These are phyloP conservation scores for Leptogaster cylindrica DNA, from an alignment of 2,888 invertebrate genomes.

Conservation along the genomic window DNA sequence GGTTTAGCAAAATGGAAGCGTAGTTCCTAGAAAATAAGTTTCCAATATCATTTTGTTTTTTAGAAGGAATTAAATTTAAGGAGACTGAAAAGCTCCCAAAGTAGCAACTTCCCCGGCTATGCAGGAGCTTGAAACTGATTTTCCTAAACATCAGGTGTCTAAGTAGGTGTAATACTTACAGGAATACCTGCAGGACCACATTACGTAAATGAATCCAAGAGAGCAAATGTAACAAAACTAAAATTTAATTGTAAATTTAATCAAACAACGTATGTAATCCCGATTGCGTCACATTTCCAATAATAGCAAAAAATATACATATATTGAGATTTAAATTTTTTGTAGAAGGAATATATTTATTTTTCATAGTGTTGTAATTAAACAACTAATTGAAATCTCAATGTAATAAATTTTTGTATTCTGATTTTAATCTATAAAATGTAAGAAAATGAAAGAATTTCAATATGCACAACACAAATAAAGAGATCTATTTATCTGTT, in stretches of 20 bases:
- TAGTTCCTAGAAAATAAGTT: too few species aligned
- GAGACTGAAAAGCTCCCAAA: conserved; percentile 52
- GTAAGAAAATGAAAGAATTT: conserved; percentile 24
- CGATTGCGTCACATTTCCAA: conserved; percentile 16
- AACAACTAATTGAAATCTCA: conserved; percentile 11
- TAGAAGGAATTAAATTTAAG: conserved; percentile 2
- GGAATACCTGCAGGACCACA: conserved; percentile 20
- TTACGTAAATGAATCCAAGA: too few species aligned
- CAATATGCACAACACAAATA: conserved; percentile 33
- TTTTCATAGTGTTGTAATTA: not conserved
- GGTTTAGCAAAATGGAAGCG: too few species aligned
- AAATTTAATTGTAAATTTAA: not conserved
- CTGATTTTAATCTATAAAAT: too few species aligned
- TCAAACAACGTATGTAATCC: not conserved
- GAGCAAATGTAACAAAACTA: not conserved
- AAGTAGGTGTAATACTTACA: not conserved
- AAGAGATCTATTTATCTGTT: conserved; percentile 30
- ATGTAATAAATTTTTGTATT: not conserved
- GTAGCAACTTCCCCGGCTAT: conserved; percentile 63
- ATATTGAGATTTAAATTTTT: conserved; percentile 5
- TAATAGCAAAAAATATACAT: not conserved
- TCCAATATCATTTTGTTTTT: not conserved
- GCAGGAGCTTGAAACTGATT: conserved; percentile 51
- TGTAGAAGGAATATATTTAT: not conserved
- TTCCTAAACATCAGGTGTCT: conserved; percentile 2